Evolutionary conservation across 2,113 vertebrate species (phyloP).

Genomic region (Chlorodrepanis virens): DNA sequence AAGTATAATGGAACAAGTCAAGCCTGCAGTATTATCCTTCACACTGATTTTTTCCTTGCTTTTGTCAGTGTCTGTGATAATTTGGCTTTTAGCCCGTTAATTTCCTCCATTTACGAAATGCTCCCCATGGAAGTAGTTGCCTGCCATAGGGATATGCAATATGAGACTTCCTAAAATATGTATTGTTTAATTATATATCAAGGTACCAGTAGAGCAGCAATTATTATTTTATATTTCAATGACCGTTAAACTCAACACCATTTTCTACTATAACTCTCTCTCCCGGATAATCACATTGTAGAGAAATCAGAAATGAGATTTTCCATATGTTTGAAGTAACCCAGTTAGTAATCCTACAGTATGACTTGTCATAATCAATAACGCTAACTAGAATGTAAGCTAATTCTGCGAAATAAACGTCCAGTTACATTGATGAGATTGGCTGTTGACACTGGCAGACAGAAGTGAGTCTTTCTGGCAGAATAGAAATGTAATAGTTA

Average conservation of each 20-base stretch:
- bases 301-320: conserved; percentile 35
- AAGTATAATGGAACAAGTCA: conserved; percentile 46
- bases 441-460: conserved; percentile 51
- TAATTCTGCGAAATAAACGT: conserved; percentile 45
- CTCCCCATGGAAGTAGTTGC: background rate
- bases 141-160: background rate
- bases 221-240: conserved; percentile 3
- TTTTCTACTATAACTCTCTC: background rate
- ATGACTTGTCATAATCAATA: conserved; percentile 62
- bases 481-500: conserved; percentile 11
- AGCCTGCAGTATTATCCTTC: conserved; percentile 38
- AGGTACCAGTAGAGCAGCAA: background rate
- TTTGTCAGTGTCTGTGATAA: conserved; percentile 50
- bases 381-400: background rate
- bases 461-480: conserved; percentile 34
- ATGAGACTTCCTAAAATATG: background rate
- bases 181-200: conserved; percentile 13
- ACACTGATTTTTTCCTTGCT: background rate
- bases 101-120: background rate
- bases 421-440: conserved; percentile 41
- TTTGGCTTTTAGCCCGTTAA: background rate
- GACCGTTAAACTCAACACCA: background rate
- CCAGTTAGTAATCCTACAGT: conserved; percentile 11
- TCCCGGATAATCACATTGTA: background rate
- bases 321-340: conserved; percentile 40